A percentile compares a stretch with the other conserved stretches of the same genome.
phyloP scores from a whole-genome alignment of 2,797 vertebrate genomes.

The Semaprochilodus insignis region DNA sequence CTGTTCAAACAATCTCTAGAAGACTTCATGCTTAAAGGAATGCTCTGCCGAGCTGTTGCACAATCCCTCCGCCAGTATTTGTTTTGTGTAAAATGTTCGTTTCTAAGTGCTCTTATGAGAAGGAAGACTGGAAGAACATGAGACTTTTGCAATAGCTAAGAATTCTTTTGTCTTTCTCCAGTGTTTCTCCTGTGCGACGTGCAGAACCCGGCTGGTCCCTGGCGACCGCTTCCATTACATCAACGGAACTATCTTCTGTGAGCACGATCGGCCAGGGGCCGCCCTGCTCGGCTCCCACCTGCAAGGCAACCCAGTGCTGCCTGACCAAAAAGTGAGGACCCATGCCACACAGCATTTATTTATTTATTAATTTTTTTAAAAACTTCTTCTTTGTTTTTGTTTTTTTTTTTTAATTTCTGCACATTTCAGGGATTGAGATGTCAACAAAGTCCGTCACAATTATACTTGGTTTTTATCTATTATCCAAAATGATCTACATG shows the following conservation, averaged over 20 bases:
- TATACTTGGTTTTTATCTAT: too few species aligned
- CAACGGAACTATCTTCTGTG: slow-evolving; percentile 85
- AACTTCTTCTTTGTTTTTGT: too few species aligned
- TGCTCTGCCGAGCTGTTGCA: background rate
- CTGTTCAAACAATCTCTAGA: background rate
- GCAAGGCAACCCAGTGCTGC: slow-evolving; percentile 79
- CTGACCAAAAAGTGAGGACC: slow-evolving; percentile 82
- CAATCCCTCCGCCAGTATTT: too few species aligned
- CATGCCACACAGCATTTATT: background rate
- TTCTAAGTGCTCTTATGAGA: background rate
- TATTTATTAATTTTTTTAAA: background rate
- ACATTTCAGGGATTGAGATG: background rate
- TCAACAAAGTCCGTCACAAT: too few species aligned
- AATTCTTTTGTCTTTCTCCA: slow-evolving; percentile 51
- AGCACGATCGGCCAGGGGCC: slow-evolving; percentile 81
- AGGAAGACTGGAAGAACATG: too few species aligned
- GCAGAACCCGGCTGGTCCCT: slow-evolving; percentile 83
- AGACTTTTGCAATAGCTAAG: background rate
- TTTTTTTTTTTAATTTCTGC: background rate
- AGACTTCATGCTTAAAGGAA: background rate
- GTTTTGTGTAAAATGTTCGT: background rate
- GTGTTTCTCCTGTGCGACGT: slow-evolving; percentile 89
- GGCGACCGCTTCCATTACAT: slow-evolving; percentile 86
- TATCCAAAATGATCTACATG: too few species aligned
- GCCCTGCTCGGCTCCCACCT: slow-evolving; percentile 76